A percentile compares a stretch with the other conserved stretches of the same genome.
phyloP scores from a whole-genome alignment of 2,888 invertebrate species.

The Thumatha senex region DNA sequence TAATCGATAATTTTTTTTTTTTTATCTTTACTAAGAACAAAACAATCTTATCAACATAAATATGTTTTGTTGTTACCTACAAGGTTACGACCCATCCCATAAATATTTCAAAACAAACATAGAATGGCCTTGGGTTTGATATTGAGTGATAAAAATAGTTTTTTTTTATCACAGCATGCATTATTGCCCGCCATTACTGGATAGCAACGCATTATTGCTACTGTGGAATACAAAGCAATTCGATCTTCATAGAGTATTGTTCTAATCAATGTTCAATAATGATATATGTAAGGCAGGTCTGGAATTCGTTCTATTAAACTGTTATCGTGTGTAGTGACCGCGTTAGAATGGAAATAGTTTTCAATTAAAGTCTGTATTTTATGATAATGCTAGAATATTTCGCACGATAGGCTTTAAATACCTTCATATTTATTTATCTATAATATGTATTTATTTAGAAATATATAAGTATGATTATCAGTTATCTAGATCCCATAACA shows the following conservation, averaged over 20 bases:
- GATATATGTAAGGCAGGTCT: constrained; percentile 34
- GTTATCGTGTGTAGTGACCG: constrained; percentile 16
- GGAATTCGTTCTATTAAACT: constrained; percentile 13
- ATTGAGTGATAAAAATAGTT: constrained; percentile 21
- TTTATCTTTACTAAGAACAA: neutral
- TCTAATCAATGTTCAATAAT: constrained; percentile 16
- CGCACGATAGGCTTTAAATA: neutral
- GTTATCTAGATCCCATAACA: too few relatives aligned
- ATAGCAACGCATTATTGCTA: constrained; percentile 20
- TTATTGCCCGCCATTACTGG: constrained; percentile 18
- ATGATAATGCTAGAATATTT: neutral
- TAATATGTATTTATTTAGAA: too few relatives aligned
- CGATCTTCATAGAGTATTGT: constrained; percentile 25
- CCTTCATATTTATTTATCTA: neutral
- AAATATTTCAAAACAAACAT: constrained; percentile 6
- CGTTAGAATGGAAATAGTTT: constrained; percentile 3
- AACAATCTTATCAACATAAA: neutral
- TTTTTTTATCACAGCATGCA: constrained; percentile 23
- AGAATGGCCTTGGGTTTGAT: constrained; percentile 9
- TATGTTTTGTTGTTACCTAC: neutral
- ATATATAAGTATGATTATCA: too few relatives aligned
- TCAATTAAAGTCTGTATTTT: constrained; percentile 3
- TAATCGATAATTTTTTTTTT: too few relatives aligned
- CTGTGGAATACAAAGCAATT: constrained; percentile 23
- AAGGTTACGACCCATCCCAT: neutral